Conservation (phyloP, 92 coral and sea anemone species). For the Zoanthus solanderi region DNA sequence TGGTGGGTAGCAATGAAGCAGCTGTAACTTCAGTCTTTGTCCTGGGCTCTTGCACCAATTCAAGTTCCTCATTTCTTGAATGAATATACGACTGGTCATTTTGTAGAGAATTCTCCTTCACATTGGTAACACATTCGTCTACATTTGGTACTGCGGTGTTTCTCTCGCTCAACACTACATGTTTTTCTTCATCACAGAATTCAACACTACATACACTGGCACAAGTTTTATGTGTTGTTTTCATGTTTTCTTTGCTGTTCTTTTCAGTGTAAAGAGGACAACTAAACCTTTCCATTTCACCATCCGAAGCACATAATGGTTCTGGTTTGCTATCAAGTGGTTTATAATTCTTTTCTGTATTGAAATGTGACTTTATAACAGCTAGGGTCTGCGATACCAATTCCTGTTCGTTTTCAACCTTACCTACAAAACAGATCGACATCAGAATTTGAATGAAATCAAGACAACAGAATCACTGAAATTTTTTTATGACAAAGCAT, state of each 20-base stretch:
- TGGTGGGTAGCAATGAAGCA: neutral
- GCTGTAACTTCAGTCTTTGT: constrained; percentile 11
- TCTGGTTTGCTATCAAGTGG: neutral
- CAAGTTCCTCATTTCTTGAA: neutral
- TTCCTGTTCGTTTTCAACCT: neutral
- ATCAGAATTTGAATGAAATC: too few species aligned
- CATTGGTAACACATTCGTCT: neutral
- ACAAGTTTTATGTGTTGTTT: neutral
- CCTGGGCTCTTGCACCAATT: neutral
- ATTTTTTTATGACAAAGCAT: too few species aligned
- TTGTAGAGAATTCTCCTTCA: neutral
- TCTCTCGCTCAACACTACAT: neutral
- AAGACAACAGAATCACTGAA: too few species aligned
- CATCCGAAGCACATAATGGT: neutral
- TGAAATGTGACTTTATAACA: neutral
- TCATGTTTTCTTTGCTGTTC: neutral
- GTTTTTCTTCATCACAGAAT: neutral
- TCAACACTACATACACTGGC: neutral
- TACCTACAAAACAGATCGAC: neutral
- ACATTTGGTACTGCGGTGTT: neutral
- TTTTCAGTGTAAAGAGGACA: neutral
- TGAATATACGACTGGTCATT: neutral
- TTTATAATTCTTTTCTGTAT: neutral
- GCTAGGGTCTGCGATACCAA: neutral
- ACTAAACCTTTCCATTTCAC: neutral